phyloP scores from a whole-genome alignment of 2,113 vertebrate genomes.

The Thamnophis sirtalis region DNA sequence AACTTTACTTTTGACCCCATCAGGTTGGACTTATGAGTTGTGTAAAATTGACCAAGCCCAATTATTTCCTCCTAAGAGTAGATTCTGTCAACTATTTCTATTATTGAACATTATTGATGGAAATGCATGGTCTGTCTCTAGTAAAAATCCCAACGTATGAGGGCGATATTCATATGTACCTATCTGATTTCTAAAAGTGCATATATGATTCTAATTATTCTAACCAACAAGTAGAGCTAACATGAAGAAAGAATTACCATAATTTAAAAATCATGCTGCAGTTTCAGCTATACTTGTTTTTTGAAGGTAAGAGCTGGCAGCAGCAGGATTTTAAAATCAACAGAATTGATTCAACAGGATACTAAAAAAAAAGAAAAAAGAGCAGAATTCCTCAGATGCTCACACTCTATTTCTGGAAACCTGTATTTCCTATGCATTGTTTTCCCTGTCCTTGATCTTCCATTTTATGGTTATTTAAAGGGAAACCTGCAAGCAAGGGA shows the following conservation, averaged over 20 bases:
- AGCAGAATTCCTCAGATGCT: conserved; percentile 59
- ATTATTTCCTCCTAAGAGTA: not conserved
- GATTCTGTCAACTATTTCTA: conserved; percentile 36
- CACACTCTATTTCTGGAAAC: conserved; percentile 61
- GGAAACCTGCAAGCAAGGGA: conserved; percentile 15
- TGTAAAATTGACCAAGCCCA: rapidly evolving
- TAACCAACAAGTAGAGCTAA: not conserved
- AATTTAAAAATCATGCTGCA: conserved; percentile 65
- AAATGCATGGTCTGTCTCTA: conserved; percentile 46
- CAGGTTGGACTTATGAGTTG: not conserved
- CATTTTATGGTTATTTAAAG: not conserved
- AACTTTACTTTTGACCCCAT: not conserved
- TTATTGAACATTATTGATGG: conserved; percentile 33
- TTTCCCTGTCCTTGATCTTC: conserved; percentile 53
- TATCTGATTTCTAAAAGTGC: not conserved
- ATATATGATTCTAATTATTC: conserved; percentile 1
- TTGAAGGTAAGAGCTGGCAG: conserved; percentile 63
- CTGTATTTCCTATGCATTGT: conserved; percentile 44
- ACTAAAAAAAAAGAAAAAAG: conserved; percentile 55
- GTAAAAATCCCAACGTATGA: conserved; percentile 41
- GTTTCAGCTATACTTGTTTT: conserved; percentile 51
- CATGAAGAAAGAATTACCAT: conserved; percentile 43
- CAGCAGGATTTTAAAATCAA: conserved; percentile 68
- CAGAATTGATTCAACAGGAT: conserved; percentile 60
- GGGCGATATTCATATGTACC: conserved; percentile 40